These are phyloP conservation scores for Hiodon tergisus DNA, from an alignment of 2,113 vertebrate species.

Conservation along the genomic window DNA sequence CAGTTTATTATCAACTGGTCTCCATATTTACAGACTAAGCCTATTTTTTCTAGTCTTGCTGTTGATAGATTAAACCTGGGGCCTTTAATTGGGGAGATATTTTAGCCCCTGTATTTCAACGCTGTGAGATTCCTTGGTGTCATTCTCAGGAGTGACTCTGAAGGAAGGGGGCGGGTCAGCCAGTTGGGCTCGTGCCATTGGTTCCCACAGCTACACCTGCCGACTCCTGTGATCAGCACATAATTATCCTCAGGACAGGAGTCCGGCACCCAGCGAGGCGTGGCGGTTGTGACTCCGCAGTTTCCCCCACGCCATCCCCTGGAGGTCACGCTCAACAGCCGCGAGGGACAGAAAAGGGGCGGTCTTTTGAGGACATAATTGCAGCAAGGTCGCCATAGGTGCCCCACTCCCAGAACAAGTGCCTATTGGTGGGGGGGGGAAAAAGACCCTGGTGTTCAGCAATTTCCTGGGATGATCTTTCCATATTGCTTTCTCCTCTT, in stretches of 20 bases:
- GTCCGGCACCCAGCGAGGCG: constrained; percentile 45
- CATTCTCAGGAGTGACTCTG: too few relatives aligned
- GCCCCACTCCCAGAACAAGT: constrained; percentile 49
- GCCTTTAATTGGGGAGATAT: too few relatives aligned
- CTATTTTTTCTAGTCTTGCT: too few relatives aligned
- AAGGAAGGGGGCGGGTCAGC: too few relatives aligned
- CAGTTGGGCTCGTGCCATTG: too few relatives aligned
- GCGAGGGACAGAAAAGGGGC: constrained; percentile 56
- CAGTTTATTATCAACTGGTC: too few relatives aligned
- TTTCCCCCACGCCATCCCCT: constrained; percentile 61
- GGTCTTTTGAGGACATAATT: constrained; percentile 52
- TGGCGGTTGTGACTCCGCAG: constrained; percentile 69
- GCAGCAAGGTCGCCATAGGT: constrained; percentile 68
- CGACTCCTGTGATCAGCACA: constrained; percentile 73
- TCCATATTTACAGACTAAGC: too few relatives aligned
- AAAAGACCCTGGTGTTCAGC: constrained; percentile 50
- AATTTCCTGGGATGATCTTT: constrained; percentile 55
- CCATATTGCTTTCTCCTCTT: constrained; percentile 60
- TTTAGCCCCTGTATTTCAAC: too few relatives aligned
- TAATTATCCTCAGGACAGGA: constrained; percentile 82
- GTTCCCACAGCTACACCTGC: constrained; percentile 67
- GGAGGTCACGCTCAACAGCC: constrained; percentile 40
- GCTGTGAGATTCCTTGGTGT: too few relatives aligned
- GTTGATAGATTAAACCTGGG: too few relatives aligned
- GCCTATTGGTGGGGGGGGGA: constrained; percentile 60